Percentiles rank a stretch among this genome's conserved stretches.
These are phyloP conservation scores for Calonectris borealis DNA, from an alignment of 2,113 vertebrate species.

Conservation along the genomic window DNA sequence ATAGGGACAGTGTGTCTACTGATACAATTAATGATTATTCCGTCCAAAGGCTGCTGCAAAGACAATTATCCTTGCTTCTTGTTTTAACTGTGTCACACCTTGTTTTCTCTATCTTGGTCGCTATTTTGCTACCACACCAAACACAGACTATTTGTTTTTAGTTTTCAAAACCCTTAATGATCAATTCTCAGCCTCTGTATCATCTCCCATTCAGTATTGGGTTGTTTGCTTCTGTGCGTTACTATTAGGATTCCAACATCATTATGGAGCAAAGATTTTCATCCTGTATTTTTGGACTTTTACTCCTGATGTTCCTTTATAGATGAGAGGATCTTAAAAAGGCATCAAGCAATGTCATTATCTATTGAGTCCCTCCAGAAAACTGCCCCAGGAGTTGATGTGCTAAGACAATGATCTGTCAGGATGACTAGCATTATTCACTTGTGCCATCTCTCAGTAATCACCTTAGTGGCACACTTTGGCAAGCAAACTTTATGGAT, in stretches of 20 bases:
- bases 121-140: not conserved
- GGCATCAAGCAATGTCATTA: not conserved
- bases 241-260: not conserved
- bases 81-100: not conserved
- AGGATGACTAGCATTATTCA: not conserved
- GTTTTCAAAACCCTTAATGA: not conserved
- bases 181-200: not conserved
- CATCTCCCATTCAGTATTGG: not conserved
- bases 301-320: not conserved
- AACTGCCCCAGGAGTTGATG: not conserved
- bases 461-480: not conserved
- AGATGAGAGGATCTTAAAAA: not conserved
- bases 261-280: not conserved
- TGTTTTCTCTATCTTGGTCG: not conserved
- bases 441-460: accelerated
- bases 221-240: not conserved
- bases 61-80: not conserved
- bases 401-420: not conserved
- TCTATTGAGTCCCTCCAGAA: not conserved
- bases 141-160: not conserved
- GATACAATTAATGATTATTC: not conserved
- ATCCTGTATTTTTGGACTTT: not conserved
- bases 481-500: not conserved
- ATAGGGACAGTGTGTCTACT: not conserved
- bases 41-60: not conserved